Evolutionary conservation across 2,113 vertebrate species (phyloP).

Genomic region (Antechinus flavipes): DNA sequence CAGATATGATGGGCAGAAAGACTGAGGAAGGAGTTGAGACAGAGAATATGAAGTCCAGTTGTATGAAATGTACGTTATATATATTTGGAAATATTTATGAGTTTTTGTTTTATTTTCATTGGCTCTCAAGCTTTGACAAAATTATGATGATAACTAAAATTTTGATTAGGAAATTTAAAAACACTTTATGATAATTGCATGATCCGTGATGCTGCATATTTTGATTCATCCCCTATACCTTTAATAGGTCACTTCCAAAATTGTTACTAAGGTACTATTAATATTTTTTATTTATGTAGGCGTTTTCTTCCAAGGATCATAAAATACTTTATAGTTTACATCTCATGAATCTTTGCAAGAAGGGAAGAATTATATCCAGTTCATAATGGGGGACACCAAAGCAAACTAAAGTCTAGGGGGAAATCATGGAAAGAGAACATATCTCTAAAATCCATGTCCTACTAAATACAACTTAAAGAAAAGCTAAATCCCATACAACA

Average conservation of each 20-base stretch:
- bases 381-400: background rate
- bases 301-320: background rate
- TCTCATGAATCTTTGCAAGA: conserved; percentile 3
- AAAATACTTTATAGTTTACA: background rate
- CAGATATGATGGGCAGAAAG: no score
- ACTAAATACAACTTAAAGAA: background rate
- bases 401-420: background rate
- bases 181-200: background rate
- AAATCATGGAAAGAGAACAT: background rate
- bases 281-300: background rate
- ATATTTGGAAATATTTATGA: conserved; percentile 10
- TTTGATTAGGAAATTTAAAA: background rate
- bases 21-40: no score
- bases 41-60: no score
- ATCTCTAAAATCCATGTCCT: background rate
- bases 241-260: background rate
- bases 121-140: background rate
- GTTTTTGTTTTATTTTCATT: background rate
- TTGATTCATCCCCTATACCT: background rate
- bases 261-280: background rate
- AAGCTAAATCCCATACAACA: background rate
- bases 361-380: background rate
- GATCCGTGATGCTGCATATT: background rate
- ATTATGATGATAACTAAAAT: background rate
- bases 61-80: background rate